A percentile compares a stretch with the other conserved stretches of the same genome.
phyloP scores from a whole-genome alignment of 37 sponge, comb jelly and placozoan species.

The Aphrocallistes beatrix region DNA sequence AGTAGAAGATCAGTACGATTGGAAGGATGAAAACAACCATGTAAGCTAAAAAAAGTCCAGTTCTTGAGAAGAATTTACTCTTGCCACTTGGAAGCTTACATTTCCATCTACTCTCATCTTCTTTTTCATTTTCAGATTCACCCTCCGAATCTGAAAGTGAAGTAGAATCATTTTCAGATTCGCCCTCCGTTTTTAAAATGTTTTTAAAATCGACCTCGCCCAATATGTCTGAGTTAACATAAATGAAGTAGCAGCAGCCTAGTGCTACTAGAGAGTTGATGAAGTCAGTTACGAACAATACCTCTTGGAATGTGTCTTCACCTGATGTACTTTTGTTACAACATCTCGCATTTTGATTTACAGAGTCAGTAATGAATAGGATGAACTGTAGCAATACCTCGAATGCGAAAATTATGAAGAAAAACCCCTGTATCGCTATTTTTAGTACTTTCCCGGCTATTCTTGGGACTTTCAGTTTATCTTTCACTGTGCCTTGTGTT shows the following conservation, averaged over 20 bases:
- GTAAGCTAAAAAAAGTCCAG: not conserved
- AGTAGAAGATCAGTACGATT: not conserved
- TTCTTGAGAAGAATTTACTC: not conserved
- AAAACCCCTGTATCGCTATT: not conserved
- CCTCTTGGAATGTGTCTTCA: not conserved
- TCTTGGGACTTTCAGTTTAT: not conserved
- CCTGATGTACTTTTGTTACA: not conserved
- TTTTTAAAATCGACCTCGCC: not conserved
- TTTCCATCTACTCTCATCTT: not conserved
- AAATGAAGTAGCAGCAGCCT: not conserved
- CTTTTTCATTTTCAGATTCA: not conserved
- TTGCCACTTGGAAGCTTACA: not conserved
- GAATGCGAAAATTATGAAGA: not conserved
- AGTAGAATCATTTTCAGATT: not conserved
- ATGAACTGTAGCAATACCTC: not conserved
- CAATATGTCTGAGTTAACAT: not conserved
- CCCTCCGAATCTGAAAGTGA: too few relatives aligned
- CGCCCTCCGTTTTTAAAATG: not conserved
- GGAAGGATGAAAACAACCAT: not conserved
- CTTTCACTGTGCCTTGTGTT: too few relatives aligned
- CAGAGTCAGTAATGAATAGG: not conserved
- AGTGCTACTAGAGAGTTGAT: not conserved
- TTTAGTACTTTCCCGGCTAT: not conserved
- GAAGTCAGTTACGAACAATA: not conserved
- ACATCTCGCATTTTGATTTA: not conserved